Conservation (phyloP, 1,140 invertebrate species). For the Archivesica marissinica region DNA sequence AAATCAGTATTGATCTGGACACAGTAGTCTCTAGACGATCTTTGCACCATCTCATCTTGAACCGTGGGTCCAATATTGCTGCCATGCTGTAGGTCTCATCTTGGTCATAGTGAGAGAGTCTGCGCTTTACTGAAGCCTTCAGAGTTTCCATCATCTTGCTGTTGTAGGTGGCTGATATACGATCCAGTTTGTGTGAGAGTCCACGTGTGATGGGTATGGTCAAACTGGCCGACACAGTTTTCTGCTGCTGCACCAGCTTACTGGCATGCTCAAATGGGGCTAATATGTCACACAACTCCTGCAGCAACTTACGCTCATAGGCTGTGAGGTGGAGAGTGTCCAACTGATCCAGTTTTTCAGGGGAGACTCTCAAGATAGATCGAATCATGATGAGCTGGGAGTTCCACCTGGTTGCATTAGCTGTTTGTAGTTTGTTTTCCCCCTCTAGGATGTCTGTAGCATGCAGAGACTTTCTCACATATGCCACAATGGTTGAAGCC, state of each 20-base stretch:
- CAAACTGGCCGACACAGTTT: constrained; percentile 41
- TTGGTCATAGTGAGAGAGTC: not conserved
- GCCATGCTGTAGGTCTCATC: no score
- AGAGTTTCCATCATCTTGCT: constrained; percentile 4
- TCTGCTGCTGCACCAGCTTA: constrained; percentile 20
- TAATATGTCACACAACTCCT: constrained; percentile 33
- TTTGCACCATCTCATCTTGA: constrained; percentile 26
- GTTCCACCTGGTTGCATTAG: constrained; percentile 11
- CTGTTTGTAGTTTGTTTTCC: constrained; percentile 3
- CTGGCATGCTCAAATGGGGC: constrained; percentile 53
- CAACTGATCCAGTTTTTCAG: not conserved
- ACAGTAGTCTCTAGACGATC: no score
- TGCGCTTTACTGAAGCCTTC: constrained; percentile 5
- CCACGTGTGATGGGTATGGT: constrained; percentile 16
- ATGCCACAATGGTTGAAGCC: not conserved
- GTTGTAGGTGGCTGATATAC: constrained; percentile 32
- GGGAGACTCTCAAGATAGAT: not conserved
- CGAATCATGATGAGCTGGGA: constrained; percentile 12
- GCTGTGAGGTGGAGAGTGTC: not conserved
- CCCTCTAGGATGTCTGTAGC: not conserved
- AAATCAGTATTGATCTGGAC: no score
- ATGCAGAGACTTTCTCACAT: constrained; percentile 8
- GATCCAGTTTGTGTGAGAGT: constrained; percentile 20
- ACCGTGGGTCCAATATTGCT: constrained; percentile 45
- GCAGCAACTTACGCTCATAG: not conserved